Base-by-base conservation (phyloP, 2,113 vertebrate genomes). In the Muntiacus muntjak region DNA sequence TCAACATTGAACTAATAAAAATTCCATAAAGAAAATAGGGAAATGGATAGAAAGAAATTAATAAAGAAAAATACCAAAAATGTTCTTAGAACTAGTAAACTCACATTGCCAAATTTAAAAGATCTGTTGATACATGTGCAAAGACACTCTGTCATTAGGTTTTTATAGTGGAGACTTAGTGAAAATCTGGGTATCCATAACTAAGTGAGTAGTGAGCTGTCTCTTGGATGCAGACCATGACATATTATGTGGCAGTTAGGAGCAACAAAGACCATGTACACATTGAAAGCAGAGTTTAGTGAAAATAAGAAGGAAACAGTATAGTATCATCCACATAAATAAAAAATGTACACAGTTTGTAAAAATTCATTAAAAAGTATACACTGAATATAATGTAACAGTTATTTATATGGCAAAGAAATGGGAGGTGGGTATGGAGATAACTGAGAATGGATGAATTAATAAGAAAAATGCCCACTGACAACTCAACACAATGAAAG, bases 11-110 rank as follows among this genome's bases (percentile, higher is more conserved):
- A 64, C 26, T 71, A 43, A 57, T 36, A 90, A 87, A 79, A 82
- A 16, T 92, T 96, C 43, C 6, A 36, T 91, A 58, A 94, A 90
- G 54, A 94, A 54, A 94, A 58, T 2, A 90, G 15, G 45, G 52
- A 95, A 88, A 67, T 86, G 2, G 19, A 55, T 82, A 96, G 47
- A 52, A 91, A 96, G 47, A 97, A 97, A 90, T 89, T 79, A 92
- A n/a, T 43, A 81, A 87, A 87, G 50, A 79, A 98, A 97, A 97
- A 83, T 45, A 13, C 11, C 8, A 57, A 15, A 86, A 43, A 62
- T 25, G 16, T 93, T 93, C 54, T 40, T 50, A 88, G 67, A 95
- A 85, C 19, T 36, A 76, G 28, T 86, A 94, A 79, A 30, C 21
- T 82, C 30, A 91, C 25, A 23, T 74, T 62, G 19, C 78, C 86